A percentile compares a stretch with the other conserved stretches of the same genome.
Evolutionary conservation across 2,113 vertebrate species (phyloP).

Genomic region (Onychorhynchus coronatus): DNA sequence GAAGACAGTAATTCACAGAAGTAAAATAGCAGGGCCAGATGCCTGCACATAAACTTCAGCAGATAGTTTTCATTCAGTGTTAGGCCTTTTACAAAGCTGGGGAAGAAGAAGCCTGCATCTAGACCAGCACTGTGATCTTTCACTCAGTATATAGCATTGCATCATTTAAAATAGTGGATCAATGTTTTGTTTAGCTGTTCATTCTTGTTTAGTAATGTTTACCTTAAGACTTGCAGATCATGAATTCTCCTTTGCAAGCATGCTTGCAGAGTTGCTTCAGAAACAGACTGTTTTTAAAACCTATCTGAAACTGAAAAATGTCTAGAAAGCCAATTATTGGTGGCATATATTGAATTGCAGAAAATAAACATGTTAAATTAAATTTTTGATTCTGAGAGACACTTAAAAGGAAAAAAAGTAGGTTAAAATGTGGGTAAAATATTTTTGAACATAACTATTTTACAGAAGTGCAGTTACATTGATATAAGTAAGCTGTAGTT

Average conservation of each 20-base stretch:
- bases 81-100: background rate
- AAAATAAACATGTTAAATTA: background rate
- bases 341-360: background rate
- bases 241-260: constrained; percentile 7
- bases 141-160: background rate
- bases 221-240: background rate
- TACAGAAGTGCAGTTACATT: fast-evolving
- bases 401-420: background rate
- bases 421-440: background rate
- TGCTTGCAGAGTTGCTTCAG: background rate
- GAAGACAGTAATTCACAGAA: background rate
- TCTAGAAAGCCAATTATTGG: background rate
- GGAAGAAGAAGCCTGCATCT: background rate
- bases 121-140: background rate
- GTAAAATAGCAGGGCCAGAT: background rate
- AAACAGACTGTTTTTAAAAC: background rate
- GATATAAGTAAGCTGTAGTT: background rate
- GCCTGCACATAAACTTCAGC: background rate
- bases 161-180: background rate
- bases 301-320: background rate
- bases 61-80: background rate
- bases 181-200: constrained; percentile 8
- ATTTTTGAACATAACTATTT: background rate
- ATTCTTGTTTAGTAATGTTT: background rate
- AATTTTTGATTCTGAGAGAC: background rate